phyloP scores from a whole-genome alignment of 2,797 vertebrate species.

The Sebastes oblongus region DNA sequence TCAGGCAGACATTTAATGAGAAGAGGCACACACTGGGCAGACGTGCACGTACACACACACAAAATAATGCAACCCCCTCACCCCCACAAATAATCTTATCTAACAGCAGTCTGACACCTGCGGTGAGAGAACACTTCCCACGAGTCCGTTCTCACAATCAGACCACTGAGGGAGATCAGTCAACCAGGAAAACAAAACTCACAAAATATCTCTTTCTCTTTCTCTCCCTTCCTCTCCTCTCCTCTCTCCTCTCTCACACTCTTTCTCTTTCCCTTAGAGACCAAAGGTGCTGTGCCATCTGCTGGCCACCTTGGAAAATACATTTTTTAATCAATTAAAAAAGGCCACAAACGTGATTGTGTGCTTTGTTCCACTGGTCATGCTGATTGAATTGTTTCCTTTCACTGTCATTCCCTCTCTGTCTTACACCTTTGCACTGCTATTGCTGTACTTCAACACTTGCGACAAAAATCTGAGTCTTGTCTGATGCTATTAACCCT shows the following conservation, averaged over 20 bases:
- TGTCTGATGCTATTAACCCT: not conserved
- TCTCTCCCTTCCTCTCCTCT: not conserved
- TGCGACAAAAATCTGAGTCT: not conserved
- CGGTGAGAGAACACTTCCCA: slow-evolving; percentile 77
- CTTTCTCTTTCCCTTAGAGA: slow-evolving; percentile 42
- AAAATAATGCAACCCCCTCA: slow-evolving; percentile 66
- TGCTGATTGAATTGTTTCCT: slow-evolving; percentile 3
- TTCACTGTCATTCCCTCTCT: not conserved
- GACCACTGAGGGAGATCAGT: slow-evolving; percentile 76
- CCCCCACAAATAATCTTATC: slow-evolving; percentile 80
- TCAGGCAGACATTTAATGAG: slow-evolving; percentile 62
- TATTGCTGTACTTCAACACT: not conserved
- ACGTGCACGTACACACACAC: not conserved
- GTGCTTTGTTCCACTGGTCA: not conserved
- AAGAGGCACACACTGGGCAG: slow-evolving; percentile 36
- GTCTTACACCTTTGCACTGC: not conserved
- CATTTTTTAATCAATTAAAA: slow-evolving; percentile 18
- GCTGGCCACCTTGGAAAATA: slow-evolving; percentile 66
- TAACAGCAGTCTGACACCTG: slow-evolving; percentile 78
- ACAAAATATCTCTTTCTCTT: slow-evolving; percentile 55
- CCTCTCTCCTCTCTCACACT: not conserved
- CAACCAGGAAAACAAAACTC: slow-evolving; percentile 78
- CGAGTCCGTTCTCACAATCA: slow-evolving; percentile 75
- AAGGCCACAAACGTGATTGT: not conserved
- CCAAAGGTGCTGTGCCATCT: slow-evolving; percentile 78